phyloP scores from a whole-genome alignment of 1,140 invertebrate species.

The Euwallacea similis region DNA sequence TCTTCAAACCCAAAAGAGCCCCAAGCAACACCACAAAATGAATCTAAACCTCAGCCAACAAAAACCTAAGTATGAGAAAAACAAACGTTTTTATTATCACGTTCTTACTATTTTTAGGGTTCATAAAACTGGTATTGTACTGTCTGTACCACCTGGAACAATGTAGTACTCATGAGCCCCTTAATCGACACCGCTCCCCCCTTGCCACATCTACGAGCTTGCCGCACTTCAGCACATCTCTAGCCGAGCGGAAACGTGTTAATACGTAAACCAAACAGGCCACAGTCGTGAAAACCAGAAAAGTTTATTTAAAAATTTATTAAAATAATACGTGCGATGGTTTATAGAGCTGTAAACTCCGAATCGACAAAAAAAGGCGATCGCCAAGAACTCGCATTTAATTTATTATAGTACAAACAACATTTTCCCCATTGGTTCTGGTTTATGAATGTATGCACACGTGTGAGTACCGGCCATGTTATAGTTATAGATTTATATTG shows the following conservation, averaged over 20 bases:
- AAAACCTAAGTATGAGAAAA: constrained; percentile 28
- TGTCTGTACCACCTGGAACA: constrained; percentile 19
- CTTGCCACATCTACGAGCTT: not conserved
- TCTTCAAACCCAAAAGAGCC: no score
- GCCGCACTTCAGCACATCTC: not conserved
- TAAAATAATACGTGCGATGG: constrained; percentile 32
- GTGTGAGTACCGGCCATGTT: constrained; percentile 14
- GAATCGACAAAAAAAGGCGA: no score
- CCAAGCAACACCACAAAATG: not conserved
- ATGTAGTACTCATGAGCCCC: not conserved
- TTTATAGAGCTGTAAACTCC: constrained; percentile 13
- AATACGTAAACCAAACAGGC: constrained; percentile 23
- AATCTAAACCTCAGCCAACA: not conserved
- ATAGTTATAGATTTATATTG: constrained; percentile 30
- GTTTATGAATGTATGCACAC: constrained; percentile 20
- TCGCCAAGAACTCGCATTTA: constrained; percentile 3
- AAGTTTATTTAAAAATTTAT: constrained; percentile 36
- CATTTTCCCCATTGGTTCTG: constrained; percentile 21
- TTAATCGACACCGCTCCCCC: not conserved
- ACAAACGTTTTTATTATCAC: constrained; percentile 33
- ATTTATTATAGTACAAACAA: constrained; percentile 28
- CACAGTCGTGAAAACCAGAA: constrained; percentile 26
- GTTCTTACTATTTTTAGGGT: constrained; percentile 30
- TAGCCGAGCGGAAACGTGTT: constrained; percentile 25
- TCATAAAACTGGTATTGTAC: constrained; percentile 25